Conservation (phyloP, 1,140 invertebrate species). For the Papilio xuthus region DNA sequence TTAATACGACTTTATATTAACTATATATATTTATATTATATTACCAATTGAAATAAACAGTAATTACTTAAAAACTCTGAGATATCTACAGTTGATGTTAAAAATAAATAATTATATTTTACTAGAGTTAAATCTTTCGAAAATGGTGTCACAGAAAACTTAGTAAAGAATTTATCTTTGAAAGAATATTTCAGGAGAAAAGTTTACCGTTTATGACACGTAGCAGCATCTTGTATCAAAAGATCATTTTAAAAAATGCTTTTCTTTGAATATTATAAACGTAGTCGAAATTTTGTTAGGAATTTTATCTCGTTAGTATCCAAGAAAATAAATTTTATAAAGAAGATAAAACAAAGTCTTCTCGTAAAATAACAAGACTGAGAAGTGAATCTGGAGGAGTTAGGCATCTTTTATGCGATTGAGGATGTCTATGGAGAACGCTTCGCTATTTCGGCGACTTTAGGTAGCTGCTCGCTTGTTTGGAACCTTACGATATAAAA, state of each 20-base stretch:
- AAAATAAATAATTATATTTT: not conserved
- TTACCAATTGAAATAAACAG: too few species aligned
- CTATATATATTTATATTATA: too few species aligned
- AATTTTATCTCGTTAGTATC: not conserved
- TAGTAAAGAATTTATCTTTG: not conserved
- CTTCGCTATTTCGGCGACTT: too few species aligned
- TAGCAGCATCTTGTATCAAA: not conserved
- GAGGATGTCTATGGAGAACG: too few species aligned
- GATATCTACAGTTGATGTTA: not conserved
- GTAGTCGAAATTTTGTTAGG: not conserved
- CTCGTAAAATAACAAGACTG: not conserved
- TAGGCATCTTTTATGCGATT: too few species aligned
- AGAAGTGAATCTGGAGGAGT: too few species aligned
- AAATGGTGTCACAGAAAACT: not conserved
- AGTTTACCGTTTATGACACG: not conserved
- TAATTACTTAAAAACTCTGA: too few species aligned
- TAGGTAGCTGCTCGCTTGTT: too few species aligned
- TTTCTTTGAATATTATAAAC: not conserved
- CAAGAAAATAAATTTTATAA: not conserved
- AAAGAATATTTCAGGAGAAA: not conserved
- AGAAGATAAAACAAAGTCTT: not conserved
- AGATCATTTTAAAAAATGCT: not conserved
- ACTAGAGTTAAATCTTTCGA: not conserved
- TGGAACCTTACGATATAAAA: too few species aligned
- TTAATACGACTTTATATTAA: too few species aligned